A percentile compares a stretch with the other conserved stretches of the same genome.
phyloP scores from a whole-genome alignment of 2,113 vertebrate genomes.

The Petaurus breviceps region DNA sequence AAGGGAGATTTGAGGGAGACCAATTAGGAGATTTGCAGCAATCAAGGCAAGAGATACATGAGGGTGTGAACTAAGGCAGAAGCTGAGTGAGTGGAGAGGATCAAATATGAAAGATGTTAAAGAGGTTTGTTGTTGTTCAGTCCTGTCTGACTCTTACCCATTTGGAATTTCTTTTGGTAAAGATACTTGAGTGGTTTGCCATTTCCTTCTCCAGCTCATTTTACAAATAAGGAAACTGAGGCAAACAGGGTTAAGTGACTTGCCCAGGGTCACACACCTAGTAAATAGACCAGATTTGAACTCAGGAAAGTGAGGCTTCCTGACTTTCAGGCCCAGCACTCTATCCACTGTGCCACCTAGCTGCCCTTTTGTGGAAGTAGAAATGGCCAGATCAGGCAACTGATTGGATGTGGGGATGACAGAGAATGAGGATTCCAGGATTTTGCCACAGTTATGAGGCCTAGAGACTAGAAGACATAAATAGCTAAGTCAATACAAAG shows the following conservation, averaged over 20 bases:
- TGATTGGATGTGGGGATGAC: neutral
- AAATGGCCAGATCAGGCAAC: neutral
- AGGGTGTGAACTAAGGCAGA: no score
- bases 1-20: no score
- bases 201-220: neutral
- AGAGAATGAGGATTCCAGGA: neutral
- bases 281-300: neutral
- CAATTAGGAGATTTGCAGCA: no score
- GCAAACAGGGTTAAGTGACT: neutral
- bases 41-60: neutral
- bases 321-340: neutral
- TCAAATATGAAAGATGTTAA: neutral
- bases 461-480: neutral
- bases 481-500: neutral
- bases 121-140: no score
- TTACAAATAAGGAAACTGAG: neutral
- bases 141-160: no score
- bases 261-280: neutral
- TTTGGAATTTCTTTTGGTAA: neutral
- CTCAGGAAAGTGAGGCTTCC: neutral
- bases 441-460: neutral
- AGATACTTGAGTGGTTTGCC: neutral
- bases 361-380: neutral
- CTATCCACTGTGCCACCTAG: neutral
- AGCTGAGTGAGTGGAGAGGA: no score